Evolutionary conservation across 2,797 vertebrate genomes (phyloP).

Genomic region (Orientallactaga sibirica): DNA sequence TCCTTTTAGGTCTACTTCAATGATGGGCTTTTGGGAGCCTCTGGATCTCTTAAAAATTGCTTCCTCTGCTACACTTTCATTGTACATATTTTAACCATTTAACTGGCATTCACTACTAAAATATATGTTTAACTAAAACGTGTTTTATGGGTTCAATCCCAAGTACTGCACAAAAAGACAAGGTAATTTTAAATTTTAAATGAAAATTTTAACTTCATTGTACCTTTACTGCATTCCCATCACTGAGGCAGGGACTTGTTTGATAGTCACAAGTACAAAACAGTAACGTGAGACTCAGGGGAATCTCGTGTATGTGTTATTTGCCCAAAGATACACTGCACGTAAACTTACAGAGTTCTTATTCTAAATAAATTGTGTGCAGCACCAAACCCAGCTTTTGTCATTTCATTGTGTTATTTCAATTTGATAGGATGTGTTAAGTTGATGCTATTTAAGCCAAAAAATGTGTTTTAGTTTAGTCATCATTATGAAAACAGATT

Average conservation of each 20-base stretch:
- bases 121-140: constrained; percentile 33
- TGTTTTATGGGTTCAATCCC: neutral
- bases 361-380: constrained; percentile 57
- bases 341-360: constrained; percentile 21
- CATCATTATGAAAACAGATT: constrained; percentile 55
- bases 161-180: neutral
- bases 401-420: constrained; percentile 58
- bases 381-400: constrained; percentile 47
- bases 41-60: neutral
- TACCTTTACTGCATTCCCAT: neutral
- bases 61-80: constrained; percentile 32
- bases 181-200: neutral
- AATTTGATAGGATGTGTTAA: constrained; percentile 47
- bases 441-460: constrained; percentile 53
- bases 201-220: neutral
- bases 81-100: neutral
- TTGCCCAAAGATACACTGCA: constrained; percentile 3
- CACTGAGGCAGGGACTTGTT: neutral
- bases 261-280: constrained; percentile 17
- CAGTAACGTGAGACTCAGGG: constrained; percentile 48
- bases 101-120: constrained; percentile 45
- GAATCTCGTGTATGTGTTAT: constrained; percentile 46
- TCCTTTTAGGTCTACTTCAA: too few relatives aligned
- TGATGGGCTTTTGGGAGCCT: neutral
- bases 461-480: constrained; percentile 41